Percentiles rank a stretch among this genome's conserved stretches.
Conservation (phyloP, 1,140 invertebrate species). For the Octopus bimaculoides region DNA sequence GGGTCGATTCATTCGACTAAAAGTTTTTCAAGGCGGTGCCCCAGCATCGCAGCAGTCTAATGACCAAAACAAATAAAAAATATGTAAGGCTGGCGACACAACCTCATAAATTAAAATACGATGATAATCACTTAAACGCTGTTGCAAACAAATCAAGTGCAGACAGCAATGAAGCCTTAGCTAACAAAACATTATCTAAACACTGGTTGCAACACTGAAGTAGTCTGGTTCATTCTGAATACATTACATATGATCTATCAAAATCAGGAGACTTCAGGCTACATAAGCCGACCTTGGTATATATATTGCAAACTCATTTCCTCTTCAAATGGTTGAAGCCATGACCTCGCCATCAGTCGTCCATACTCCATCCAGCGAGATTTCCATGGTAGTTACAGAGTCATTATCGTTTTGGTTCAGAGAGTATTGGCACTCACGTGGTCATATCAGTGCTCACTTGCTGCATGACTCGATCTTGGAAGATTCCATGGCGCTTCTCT, state of each 20-base stretch:
- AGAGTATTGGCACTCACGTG: neutral
- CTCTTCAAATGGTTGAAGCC: neutral
- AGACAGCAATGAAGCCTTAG: neutral
- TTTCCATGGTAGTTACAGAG: neutral
- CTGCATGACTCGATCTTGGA: neutral
- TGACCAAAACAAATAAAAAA: too few relatives aligned
- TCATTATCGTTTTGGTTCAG: neutral
- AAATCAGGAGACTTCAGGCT: neutral
- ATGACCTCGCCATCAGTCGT: neutral
- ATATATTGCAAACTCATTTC: neutral
- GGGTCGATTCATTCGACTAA: too few relatives aligned
- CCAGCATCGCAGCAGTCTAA: too few relatives aligned
- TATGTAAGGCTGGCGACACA: too few relatives aligned
- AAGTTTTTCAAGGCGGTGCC: too few relatives aligned
- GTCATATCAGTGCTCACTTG: neutral
- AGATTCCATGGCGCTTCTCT: neutral
- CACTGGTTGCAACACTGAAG: conserved; percentile 6
- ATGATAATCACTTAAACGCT: too few relatives aligned
- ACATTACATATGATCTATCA: neutral
- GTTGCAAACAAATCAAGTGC: neutral
- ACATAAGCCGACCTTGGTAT: neutral
- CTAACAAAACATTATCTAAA: neutral
- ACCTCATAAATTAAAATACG: too few relatives aligned
- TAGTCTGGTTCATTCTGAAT: neutral
- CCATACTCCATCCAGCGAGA: neutral